These are phyloP conservation scores for Chrysolophus pictus DNA, from an alignment of 2,797 vertebrate genomes.

Conservation along the genomic window DNA sequence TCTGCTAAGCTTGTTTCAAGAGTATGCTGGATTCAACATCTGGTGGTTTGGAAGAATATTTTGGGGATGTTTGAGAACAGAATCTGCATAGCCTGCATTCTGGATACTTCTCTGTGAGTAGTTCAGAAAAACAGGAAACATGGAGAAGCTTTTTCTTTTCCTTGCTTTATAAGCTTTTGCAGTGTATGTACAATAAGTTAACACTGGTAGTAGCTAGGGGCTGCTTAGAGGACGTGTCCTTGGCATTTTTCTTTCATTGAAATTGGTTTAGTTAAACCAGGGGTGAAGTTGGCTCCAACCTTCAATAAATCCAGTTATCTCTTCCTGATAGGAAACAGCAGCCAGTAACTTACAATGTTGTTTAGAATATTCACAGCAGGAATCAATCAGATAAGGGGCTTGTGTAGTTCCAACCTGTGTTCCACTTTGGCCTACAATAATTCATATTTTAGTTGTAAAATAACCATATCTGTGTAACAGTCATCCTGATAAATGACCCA, in stretches of 20 bases:
- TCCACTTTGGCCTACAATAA: background rate
- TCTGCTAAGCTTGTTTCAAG: background rate
- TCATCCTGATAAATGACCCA: background rate
- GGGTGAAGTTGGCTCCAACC: background rate
- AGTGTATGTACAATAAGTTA: background rate
- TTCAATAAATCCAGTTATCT: conserved; percentile 49
- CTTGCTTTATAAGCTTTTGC: background rate
- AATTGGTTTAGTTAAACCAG: conserved; percentile 10
- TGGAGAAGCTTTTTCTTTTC: background rate
- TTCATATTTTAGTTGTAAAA: background rate
- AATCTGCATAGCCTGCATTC: background rate
- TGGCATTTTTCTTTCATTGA: conserved; percentile 7
- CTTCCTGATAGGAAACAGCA: conserved; percentile 65
- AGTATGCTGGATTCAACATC: background rate
- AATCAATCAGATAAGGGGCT: conserved; percentile 1
- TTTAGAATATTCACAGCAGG: conserved; percentile 28
- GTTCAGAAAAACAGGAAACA: background rate
- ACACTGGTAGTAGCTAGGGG: background rate
- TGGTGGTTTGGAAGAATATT: background rate
- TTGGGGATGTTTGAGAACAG: background rate
- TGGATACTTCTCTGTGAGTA: background rate
- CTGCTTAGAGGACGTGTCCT: background rate
- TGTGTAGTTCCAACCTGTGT: background rate
- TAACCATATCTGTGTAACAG: background rate
- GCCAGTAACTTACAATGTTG: conserved; percentile 37